Evolutionary conservation across 2,888 invertebrate species (phyloP), one percentile per base, ranked within the genome.

Genomic region (Meiosimyza platycephala): DNA sequence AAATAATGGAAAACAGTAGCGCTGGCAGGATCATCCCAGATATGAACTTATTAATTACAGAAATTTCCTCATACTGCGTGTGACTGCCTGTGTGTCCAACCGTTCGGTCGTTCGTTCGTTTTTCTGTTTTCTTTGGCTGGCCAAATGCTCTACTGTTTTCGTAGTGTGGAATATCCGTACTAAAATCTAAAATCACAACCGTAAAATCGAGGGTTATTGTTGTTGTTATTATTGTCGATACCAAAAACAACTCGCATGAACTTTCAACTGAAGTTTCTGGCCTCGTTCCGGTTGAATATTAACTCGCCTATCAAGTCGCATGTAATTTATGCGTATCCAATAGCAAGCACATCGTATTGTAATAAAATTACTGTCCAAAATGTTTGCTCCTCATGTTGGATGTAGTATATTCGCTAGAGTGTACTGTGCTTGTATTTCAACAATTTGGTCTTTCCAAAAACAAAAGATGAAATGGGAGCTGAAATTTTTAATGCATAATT

Each of bases 291-390:
- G 72, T 72, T 68, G 70, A 72, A 79, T 79, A 79, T 81, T 79
- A 79, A 80, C 82, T 81, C 81, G 83, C 83, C 82, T 81, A 83
- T 84, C 82, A 82, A 83, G 80, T 81, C 81, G 80, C 80, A 80
- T 80, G 80, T 84, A 83, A 84, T 84, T 84, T 84, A 84, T 84
- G 83, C 82, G 84, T 82, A 79, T 77, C 84, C 84, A 84, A 83
- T 83, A 79, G 80, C 22, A 79, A 82, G 81, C 81, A 81, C 80
- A 83, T 79, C 79, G 81, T 78, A 54, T 72, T 70, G 63, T 70
- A 70, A 70, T 70, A 52, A 62, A 70, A 70, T 70, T 70, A 70
- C 62, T 47, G 62, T 54, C 54, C 54, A 52, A 57, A 16, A 59
- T 68, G 16, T 16, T 40, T 40, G 40, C 40, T 40, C 40, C 40